Evolutionary conservation across 2,113 vertebrate species (phyloP).

Genomic region (Aptenodytes forsteri): DNA sequence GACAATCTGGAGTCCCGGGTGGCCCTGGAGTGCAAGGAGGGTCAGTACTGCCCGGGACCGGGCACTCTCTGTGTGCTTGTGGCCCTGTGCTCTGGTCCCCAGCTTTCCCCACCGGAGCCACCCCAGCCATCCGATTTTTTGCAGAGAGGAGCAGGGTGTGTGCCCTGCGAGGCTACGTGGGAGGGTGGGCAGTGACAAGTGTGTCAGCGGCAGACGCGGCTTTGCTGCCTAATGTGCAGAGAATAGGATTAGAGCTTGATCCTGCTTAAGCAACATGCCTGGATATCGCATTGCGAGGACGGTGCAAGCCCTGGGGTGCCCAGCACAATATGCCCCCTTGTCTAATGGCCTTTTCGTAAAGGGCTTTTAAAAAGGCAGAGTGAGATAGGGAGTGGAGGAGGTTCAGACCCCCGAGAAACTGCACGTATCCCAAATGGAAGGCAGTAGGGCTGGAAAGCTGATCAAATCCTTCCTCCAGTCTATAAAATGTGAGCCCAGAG

Average conservation of each 20-base stretch:
- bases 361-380: not conserved
- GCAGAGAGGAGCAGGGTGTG: accelerated
- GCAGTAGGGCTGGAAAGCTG: not conserved
- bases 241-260: constrained; percentile 17
- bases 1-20: constrained; percentile 98
- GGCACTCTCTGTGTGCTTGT: accelerated
- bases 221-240: not conserved
- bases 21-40: constrained; percentile 97
- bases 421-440: not conserved
- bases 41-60: constrained; percentile 27
- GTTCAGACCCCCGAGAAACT: not conserved
- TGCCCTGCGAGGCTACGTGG: accelerated
- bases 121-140: accelerated
- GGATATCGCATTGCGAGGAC: not conserved
- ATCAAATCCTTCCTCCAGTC: not conserved
- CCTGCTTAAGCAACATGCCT: not conserved
- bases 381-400: not conserved
- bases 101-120: not conserved
- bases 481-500: not conserved
- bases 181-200: not conserved
- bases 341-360: not conserved
- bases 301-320: not conserved
- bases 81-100: accelerated
- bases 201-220: not conserved
- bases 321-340: not conserved